phyloP scores from a whole-genome alignment of 2,888 invertebrate species.

The Eumacrocentrus americanus region DNA sequence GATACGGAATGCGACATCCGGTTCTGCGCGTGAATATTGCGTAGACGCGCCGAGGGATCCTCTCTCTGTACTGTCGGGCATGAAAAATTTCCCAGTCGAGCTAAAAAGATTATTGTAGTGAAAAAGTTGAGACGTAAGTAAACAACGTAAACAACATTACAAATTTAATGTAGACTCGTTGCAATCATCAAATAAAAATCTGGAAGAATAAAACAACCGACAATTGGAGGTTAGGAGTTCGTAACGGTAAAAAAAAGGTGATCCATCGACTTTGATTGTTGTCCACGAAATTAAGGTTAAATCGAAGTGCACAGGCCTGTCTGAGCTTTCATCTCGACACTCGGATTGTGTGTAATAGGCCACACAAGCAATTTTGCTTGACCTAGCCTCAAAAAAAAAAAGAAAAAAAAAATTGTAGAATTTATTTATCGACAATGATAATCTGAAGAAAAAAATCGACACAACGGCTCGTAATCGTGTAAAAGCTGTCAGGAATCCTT shows the following conservation, averaged over 20 bases:
- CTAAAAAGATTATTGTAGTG: conserved; percentile 52
- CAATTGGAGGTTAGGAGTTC: not conserved
- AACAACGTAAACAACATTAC: conserved; percentile 41
- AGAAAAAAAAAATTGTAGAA: not conserved
- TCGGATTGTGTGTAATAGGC: not conserved
- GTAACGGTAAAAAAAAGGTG: conserved; percentile 10
- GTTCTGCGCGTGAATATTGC: conserved; percentile 25
- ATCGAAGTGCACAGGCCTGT: conserved; percentile 15
- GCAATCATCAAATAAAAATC: not conserved
- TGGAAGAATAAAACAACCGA: not conserved
- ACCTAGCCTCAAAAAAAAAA: not conserved
- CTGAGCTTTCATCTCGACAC: conserved; percentile 20
- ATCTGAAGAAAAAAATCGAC: conserved; percentile 33
- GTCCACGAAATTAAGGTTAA: conserved; percentile 29
- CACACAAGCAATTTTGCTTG: not conserved
- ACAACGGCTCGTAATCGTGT: not conserved
- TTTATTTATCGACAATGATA: not conserved
- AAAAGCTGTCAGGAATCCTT: conserved; percentile 15
- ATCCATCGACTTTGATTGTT: conserved; percentile 15
- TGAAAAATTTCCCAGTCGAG: conserved; percentile 57
- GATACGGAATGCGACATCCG: conserved; percentile 15
- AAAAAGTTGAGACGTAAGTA: conserved; percentile 56
- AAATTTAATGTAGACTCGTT: conserved; percentile 5
- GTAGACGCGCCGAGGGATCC: conserved; percentile 16
- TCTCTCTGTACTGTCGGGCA: conserved; percentile 27